phyloP scores from a whole-genome alignment of 2,888 invertebrate genomes.

The Acleris sparsana region DNA sequence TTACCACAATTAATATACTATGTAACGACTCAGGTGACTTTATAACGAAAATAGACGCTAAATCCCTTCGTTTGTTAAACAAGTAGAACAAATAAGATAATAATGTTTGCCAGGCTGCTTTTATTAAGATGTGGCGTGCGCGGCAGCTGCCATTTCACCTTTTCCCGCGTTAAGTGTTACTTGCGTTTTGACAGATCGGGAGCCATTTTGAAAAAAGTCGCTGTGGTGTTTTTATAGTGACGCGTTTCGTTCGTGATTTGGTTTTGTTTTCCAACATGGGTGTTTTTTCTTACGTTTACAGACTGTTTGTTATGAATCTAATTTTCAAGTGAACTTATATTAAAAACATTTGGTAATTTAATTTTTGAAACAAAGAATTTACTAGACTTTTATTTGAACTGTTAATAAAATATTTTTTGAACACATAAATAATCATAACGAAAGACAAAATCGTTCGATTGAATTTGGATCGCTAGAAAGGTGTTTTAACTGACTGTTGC shows the following conservation, averaged over 20 bases:
- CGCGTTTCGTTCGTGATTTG: slow-evolving; percentile 6
- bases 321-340: slow-evolving; percentile 49
- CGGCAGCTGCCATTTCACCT: slow-evolving; percentile 19
- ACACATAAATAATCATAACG: not conserved
- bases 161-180: slow-evolving; percentile 34
- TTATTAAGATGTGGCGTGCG: slow-evolving; percentile 7
- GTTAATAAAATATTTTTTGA: not conserved
- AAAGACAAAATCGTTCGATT: not conserved
- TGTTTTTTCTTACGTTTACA: slow-evolving; percentile 74
- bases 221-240: slow-evolving; percentile 4
- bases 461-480: not conserved
- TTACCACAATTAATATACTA: not conserved
- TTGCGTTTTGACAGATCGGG: slow-evolving; percentile 5
- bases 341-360: not conserved
- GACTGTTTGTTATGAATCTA: slow-evolving; percentile 71
- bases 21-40: slow-evolving; percentile 14
- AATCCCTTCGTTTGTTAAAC: slow-evolving; percentile 18
- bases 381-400: not conserved
- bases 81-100: slow-evolving; percentile 39
- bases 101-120: slow-evolving; percentile 29
- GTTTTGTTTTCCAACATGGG: slow-evolving; percentile 63
- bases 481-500: not conserved
- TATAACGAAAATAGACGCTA: slow-evolving; percentile 21
- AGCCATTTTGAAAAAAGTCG: slow-evolving; percentile 9
- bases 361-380: not conserved